Percentiles rank a stretch among this genome's conserved stretches.
Conservation (phyloP, 2,888 invertebrate genomes). For the Pristionchus arcanus region DNA sequence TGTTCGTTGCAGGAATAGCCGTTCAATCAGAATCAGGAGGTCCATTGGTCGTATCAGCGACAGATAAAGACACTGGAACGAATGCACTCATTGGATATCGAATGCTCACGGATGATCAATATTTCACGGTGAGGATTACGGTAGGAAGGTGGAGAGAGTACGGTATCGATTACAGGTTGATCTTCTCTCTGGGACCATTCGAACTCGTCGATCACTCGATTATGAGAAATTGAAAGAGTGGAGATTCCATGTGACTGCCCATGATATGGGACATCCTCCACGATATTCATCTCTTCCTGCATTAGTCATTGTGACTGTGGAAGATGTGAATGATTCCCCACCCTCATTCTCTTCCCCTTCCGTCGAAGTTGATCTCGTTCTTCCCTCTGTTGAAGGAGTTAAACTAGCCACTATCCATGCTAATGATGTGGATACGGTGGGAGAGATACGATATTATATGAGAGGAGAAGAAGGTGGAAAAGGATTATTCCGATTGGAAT, state of each 20-base stretch:
- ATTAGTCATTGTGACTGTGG: slow-evolving; percentile 87
- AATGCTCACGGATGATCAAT: slow-evolving; percentile 52
- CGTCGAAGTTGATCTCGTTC: slow-evolving; percentile 41
- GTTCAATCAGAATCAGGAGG: slow-evolving; percentile 52
- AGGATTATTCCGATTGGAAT: slow-evolving; percentile 83
- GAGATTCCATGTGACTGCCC: slow-evolving; percentile 67
- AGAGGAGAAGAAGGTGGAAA: slow-evolving; percentile 53
- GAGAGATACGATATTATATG: slow-evolving; percentile 63
- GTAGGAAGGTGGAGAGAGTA: background rate
- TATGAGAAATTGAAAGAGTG: slow-evolving; percentile 84
- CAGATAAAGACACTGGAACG: slow-evolving; percentile 90
- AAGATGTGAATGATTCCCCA: slow-evolving; percentile 61
- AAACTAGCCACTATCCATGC: slow-evolving; percentile 77
- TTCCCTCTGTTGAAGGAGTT: slow-evolving; percentile 71
- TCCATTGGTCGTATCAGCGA: slow-evolving; percentile 90
- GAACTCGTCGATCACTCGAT: slow-evolving; percentile 88
- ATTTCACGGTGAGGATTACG: slow-evolving; percentile 52
- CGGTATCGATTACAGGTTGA: slow-evolving; percentile 87
- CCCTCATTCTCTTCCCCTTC: slow-evolving; percentile 56
- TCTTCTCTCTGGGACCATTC: slow-evolving; percentile 90
- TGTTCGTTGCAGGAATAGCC: slow-evolving; percentile 44
- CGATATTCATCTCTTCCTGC: slow-evolving; percentile 89
- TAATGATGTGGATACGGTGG: slow-evolving; percentile 79
- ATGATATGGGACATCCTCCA: slow-evolving; percentile 86
- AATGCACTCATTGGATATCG: slow-evolving; percentile 86